A percentile compares a stretch with the other conserved stretches of the same genome.
Conservation (phyloP, 1,140 invertebrate genomes). For the Oedothorax gibbosus region DNA sequence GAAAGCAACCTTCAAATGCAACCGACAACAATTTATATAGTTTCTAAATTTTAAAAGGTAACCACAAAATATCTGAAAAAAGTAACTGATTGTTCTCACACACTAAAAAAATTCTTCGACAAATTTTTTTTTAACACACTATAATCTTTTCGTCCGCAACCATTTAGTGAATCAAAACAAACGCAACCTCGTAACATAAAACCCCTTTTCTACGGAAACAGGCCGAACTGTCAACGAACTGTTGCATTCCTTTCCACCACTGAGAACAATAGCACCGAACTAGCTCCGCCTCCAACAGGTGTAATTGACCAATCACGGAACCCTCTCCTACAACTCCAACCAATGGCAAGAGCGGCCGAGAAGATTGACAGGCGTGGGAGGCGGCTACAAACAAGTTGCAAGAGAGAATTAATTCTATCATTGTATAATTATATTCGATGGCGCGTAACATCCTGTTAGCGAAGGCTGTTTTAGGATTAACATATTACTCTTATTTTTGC, state of each 20-base stretch:
- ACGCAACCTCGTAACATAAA: background rate
- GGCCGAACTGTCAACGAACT: slow-evolving; percentile 34
- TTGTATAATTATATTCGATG: background rate
- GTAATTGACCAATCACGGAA: slow-evolving; percentile 5
- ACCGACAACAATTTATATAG: too few relatives aligned
- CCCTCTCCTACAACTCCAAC: background rate
- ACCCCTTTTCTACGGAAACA: background rate
- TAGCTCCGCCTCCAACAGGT: slow-evolving; percentile 36
- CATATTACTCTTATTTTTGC: background rate
- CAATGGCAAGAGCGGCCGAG: slow-evolving; percentile 21
- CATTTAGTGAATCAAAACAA: background rate
- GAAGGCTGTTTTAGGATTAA: background rate
- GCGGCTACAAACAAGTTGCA: background rate
- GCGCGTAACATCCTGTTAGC: slow-evolving; percentile 3
- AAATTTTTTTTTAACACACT: too few relatives aligned
- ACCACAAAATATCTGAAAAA: too few relatives aligned
- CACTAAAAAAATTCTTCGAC: too few relatives aligned
- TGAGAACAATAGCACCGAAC: slow-evolving; percentile 28
- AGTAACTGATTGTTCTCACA: too few relatives aligned
- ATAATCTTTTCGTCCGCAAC: background rate
- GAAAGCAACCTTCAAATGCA: too few relatives aligned
- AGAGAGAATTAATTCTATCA: slow-evolving; percentile 17
- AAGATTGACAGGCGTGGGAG: slow-evolving; percentile 7
- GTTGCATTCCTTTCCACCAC: slow-evolving; percentile 11
- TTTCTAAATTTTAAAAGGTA: too few relatives aligned